These are phyloP conservation scores for Scaptomyza graminum DNA, from an alignment of 1,140 invertebrate species.

Conservation along the genomic window DNA sequence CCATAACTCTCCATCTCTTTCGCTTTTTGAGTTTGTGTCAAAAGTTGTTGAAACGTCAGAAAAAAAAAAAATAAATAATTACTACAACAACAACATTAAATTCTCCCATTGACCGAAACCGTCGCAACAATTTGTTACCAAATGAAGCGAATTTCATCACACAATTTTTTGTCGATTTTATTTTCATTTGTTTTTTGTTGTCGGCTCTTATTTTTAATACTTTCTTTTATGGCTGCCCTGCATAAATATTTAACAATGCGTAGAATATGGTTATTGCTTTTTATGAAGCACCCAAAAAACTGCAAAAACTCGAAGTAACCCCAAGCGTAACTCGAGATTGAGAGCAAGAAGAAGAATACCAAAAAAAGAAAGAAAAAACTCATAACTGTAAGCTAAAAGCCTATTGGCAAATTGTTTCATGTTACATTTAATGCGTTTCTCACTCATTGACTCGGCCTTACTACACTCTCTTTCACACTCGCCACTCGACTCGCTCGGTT, in stretches of 20 bases:
- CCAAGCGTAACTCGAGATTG: slow-evolving; percentile 5
- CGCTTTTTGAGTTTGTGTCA: slow-evolving; percentile 41
- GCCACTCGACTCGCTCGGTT: slow-evolving; percentile 21
- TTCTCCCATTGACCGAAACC: slow-evolving; percentile 54
- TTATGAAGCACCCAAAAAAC: slow-evolving; percentile 27
- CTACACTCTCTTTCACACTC: neutral
- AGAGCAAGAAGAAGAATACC: neutral
- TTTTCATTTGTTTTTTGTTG: slow-evolving; percentile 22
- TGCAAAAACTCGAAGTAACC: slow-evolving; percentile 2
- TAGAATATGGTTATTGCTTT: slow-evolving; percentile 49
- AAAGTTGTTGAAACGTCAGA: slow-evolving; percentile 70
- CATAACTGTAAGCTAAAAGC: slow-evolving; percentile 52
- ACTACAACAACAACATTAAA: slow-evolving; percentile 25
- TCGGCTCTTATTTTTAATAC: slow-evolving; percentile 24
- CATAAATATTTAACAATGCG: slow-evolving; percentile 58
- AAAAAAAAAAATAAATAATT: slow-evolving; percentile 20
- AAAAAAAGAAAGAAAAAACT: neutral
- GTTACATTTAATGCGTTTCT: slow-evolving; percentile 22
- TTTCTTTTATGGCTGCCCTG: slow-evolving; percentile 38
- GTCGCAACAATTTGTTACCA: slow-evolving; percentile 76
- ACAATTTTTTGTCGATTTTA: slow-evolving; percentile 23
- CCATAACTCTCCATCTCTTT: neutral
- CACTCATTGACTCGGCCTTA: neutral
- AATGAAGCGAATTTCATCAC: slow-evolving; percentile 69
- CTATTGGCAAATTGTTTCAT: slow-evolving; percentile 65